Evolutionary conservation across 2,113 vertebrate genomes (phyloP), one percentile per base, ranked within the genome.

Genomic region (Glaucomys volans): DNA sequence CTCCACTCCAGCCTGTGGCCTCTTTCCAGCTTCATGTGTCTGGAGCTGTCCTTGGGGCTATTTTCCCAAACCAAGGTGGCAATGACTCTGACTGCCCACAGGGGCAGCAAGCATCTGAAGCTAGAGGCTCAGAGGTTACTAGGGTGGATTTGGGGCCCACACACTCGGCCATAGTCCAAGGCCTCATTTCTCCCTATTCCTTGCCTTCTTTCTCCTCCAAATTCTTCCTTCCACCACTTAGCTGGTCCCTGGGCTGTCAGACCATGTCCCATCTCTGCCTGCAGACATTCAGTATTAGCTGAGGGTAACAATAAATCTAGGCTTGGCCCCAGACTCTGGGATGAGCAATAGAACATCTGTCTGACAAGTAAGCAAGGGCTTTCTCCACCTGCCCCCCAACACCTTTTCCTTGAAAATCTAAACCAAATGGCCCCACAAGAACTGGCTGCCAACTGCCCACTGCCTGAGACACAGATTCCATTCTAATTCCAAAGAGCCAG

Each of bases 351-450:
- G 54, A 37, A 44, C 22, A 74, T 32, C 50, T 94, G 59, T 50
- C 50, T 35, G 64, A 44, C 12, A 84, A 91, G 35, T n/a, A 4
- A 59, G 8, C 18, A 4, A 77, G 26, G 0, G n/a, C 44, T 47
- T 9, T 47, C 44, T 9, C 44, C 44, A 47, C 44, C 44, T 9
- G 7, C 44, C 7, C 44, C 7, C 44, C 7, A 6, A 47, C 44
- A 4, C 44, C 24, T 50, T 95, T 94, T 79, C 67, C 37, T 97
- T 5, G 2, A 93, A 95, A 93, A 95, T 66, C 35, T 72, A 93
- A 92, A 54, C 81, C 85, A 35, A 94, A 77, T 87, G 57, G 1
- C 47, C 54, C 32, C 32, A 12, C 32, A 18, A 71, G 75, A 80
- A n/a, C 47, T 4, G 10, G 22, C n/a, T 62, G 50, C 76, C 0